phyloP scores from a whole-genome alignment of 1,140 invertebrate genomes.

The Formica exsecta region DNA sequence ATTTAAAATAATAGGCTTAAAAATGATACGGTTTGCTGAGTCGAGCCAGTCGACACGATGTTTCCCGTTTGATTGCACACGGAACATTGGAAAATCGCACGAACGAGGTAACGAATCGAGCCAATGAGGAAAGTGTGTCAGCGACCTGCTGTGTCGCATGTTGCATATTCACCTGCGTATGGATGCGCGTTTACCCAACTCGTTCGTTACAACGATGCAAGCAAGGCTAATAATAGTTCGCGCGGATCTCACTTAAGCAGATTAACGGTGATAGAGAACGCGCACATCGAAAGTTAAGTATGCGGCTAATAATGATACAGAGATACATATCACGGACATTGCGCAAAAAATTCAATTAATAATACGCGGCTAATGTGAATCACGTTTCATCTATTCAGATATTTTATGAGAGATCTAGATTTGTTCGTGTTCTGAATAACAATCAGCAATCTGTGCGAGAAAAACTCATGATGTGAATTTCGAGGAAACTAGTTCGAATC shows the following conservation, averaged over 20 bases:
- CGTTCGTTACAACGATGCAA: constrained; percentile 34
- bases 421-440: neutral
- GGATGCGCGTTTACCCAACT: constrained; percentile 58
- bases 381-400: neutral
- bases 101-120: constrained; percentile 78
- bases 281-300: constrained; percentile 26
- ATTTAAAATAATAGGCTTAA: constrained; percentile 23
- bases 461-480: neutral
- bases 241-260: constrained; percentile 44
- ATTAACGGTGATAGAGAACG: constrained; percentile 45
- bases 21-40: constrained; percentile 34
- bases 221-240: constrained; percentile 36
- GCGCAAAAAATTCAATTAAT: constrained; percentile 1
- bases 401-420: neutral
- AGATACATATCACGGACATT: neutral
- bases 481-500: neutral
- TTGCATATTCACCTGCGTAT: constrained; percentile 62
- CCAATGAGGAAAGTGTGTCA: constrained; percentile 84
- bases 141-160: constrained; percentile 77
- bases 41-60: neutral
- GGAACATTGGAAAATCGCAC: constrained; percentile 65
- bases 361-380: neutral
- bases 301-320: neutral
- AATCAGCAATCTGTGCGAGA: constrained; percentile 15
- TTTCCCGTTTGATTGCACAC: constrained; percentile 31